Evolutionary conservation across 37 sponge, comb jelly and placozoan genomes (phyloP).

Genomic region (Theonella swinhoei): DNA sequence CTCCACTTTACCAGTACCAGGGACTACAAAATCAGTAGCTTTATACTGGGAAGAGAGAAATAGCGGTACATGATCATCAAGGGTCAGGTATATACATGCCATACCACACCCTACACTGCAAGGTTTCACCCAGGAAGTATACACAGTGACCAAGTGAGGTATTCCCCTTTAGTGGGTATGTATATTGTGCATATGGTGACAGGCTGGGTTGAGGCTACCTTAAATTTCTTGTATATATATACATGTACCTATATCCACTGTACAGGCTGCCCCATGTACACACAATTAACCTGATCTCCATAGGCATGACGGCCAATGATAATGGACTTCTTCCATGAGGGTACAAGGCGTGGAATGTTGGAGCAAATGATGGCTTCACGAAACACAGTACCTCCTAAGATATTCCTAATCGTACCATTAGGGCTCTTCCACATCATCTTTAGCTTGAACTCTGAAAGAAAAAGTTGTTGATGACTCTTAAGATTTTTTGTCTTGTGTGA

Average conservation of each 20-base stretch:
- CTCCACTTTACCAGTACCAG: conserved; percentile 89
- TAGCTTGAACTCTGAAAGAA: conserved; percentile 79
- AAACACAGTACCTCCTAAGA: conserved; percentile 98
- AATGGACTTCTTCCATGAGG: conserved; percentile 92
- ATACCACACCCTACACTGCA: no score
- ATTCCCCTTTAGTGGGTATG: no score
- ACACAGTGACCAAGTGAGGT: no score
- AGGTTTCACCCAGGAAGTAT: no score
- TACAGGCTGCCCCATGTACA: background rate
- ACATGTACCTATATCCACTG: background rate
- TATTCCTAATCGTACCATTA: conserved; percentile 98
- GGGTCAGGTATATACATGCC: background rate
- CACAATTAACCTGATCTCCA: conserved; percentile 84
- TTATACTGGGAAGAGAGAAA: conserved; percentile 64
- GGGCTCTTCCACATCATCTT: conserved; percentile 99
- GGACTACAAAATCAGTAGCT: conserved; percentile 97
- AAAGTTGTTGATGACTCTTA: background rate
- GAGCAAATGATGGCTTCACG: conserved; percentile 96
- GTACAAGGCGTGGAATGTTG: conserved; percentile 94
- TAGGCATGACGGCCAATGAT: conserved; percentile 97
- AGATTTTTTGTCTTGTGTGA: no score
- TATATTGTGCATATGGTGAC: no score
- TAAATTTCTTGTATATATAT: background rate
- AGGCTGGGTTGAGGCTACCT: no score
- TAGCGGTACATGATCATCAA: background rate